A percentile compares a stretch with the other conserved stretches of the same genome.
Conservation (phyloP, 2,113 vertebrate species). For the Brachionichthys hirsutus region DNA sequence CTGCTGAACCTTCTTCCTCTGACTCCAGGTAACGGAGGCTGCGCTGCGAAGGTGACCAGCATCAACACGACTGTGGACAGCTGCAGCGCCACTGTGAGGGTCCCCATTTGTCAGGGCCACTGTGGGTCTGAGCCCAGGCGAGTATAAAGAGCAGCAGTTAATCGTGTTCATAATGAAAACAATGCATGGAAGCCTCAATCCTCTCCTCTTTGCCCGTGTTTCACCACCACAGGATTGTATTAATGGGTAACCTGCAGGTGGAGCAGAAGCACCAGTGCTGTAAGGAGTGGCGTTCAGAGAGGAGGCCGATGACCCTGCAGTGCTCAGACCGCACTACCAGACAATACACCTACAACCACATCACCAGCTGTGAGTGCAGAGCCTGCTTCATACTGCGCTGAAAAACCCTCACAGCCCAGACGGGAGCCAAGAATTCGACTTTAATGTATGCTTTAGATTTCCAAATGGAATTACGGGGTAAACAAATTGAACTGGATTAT, state of each 20-base stretch:
- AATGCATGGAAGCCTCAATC: too few relatives aligned
- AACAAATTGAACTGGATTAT: not conserved
- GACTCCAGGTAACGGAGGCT: conserved; percentile 56
- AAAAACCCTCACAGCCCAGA: not conserved
- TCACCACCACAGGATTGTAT: conserved; percentile 20
- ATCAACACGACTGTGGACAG: conserved; percentile 34
- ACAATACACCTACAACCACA: conserved; percentile 27
- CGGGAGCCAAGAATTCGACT: not conserved
- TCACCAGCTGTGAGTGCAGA: conserved; percentile 51
- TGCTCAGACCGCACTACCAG: conserved; percentile 29
- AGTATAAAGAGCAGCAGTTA: conserved; percentile 5
- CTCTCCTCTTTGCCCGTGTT: not conserved
- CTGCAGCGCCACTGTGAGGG: conserved; percentile 39
- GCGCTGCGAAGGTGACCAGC: conserved; percentile 40
- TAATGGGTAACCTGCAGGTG: conserved; percentile 26
- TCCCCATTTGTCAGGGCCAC: conserved; percentile 64
- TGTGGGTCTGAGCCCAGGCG: conserved; percentile 60
- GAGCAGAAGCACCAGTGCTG: conserved; percentile 31
- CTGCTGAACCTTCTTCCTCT: not conserved
- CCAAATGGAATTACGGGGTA: not conserved
- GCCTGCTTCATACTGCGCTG: not conserved
- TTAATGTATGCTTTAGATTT: not conserved
- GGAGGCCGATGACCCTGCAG: conserved; percentile 4
- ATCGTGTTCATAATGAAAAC: not conserved
- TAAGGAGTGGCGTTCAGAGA: conserved; percentile 14